Evolutionary conservation across 1,140 invertebrate genomes (phyloP), one percentile per base, ranked within the genome.

Genomic region (Aphidius ervi): DNA sequence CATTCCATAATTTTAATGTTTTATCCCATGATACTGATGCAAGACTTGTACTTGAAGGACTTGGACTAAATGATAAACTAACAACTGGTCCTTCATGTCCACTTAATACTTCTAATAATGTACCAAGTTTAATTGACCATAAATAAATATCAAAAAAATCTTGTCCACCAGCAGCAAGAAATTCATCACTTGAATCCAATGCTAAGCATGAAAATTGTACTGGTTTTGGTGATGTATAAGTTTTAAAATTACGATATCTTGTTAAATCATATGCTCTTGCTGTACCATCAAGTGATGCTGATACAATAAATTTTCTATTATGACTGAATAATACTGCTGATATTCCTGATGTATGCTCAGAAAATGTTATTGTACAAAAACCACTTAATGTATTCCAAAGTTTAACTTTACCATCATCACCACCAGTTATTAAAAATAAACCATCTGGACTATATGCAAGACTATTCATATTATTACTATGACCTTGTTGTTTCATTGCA

Each of bases 201-300:
- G 94, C 87, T 4, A 98, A 82, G 74, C 92, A 95, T n/a, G 88
- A 86, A 77, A 99, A 97, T 79, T 99, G 96, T 0, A 91, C 91
- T 0, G 93, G 89, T 64, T 86, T 82, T 0, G 94, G 93, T 0
- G 94, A 92, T 0, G 95, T 94, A 56, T 98, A 89, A 1, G 97
- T 99, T 63, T 94, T 86, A 80, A 99, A 99, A 78, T 99, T 99
- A 57, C 96, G 90, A 79, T 99, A 99, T 85, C 92, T 87, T 7
- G 85, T 88, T 41, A 98, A 78, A 83, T 99, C 97, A 81, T 93
- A 98, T 6, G 95, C 96, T 70, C 97, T 78, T 0, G 97, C 93
- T 9, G 97, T 98, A 7, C 97, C 97, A 83, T 99, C 97, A 3
- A 96, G 73, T 0, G 95, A 98, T 1, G 90, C 84, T 0, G 95